Evolutionary conservation across 2,113 vertebrate species (phyloP).

Genomic region (Gorilla gorilla): DNA sequence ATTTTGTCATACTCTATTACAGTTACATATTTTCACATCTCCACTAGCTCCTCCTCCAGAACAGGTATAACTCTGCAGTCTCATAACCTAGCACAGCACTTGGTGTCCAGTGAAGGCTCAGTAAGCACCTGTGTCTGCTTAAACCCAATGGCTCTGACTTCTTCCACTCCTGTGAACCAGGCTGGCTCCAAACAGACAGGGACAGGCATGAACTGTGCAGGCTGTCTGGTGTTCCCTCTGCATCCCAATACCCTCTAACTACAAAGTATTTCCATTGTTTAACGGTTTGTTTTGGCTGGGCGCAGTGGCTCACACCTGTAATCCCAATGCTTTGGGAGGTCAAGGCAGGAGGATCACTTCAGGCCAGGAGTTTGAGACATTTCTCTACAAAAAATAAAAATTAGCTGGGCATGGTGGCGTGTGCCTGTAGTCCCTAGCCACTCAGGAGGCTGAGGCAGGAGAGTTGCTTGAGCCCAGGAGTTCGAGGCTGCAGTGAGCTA

Average conservation of each 20-base stretch:
- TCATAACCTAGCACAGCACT: background rate
- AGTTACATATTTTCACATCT: background rate
- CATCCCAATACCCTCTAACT: background rate
- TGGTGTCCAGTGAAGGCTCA: background rate
- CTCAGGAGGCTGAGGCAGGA: background rate
- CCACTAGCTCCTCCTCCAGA: background rate
- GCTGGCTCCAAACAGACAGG: background rate
- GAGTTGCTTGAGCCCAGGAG: background rate
- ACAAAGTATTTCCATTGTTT: background rate
- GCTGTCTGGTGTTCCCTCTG: background rate
- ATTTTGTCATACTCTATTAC: background rate
- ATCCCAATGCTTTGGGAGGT: background rate
- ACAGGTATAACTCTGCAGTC: background rate
- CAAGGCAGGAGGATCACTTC: background rate
- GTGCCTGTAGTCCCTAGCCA: background rate
- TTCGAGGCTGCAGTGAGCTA: background rate
- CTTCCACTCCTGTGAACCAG: background rate
- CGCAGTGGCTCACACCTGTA: background rate
- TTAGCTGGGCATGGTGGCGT: background rate
- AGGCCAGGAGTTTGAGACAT: background rate
- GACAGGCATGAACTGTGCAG: background rate
- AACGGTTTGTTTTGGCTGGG: background rate
- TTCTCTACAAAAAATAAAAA: background rate
- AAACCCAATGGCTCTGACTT: background rate
- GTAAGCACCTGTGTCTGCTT: background rate